phyloP scores from a whole-genome alignment of 2,888 invertebrate genomes.

The Dryococelus australis region DNA sequence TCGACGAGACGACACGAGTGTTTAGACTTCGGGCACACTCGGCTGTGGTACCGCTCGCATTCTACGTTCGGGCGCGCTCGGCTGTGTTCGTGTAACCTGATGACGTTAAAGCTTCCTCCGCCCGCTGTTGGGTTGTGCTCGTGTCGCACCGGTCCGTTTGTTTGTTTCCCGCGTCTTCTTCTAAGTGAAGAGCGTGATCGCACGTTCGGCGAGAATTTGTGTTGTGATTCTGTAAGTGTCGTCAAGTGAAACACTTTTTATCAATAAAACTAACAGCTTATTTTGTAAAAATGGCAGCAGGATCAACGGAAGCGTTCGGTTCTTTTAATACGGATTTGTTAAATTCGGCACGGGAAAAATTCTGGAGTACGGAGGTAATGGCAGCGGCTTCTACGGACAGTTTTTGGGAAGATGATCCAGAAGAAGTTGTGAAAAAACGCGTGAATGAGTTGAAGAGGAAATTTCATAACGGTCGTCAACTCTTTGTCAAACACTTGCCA shows the following conservation, averaged over 20 bases:
- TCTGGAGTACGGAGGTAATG: conserved; percentile 52
- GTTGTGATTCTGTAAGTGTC: not conserved
- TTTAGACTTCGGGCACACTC: too few species aligned
- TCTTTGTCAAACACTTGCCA: conserved; percentile 58
- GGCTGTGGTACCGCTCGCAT: not conserved
- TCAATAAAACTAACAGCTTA: not conserved
- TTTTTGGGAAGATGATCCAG: conserved; percentile 55
- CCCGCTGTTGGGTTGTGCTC: not conserved
- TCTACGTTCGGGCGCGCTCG: not conserved
- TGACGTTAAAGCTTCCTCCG: not conserved
- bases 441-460: conserved; percentile 55
- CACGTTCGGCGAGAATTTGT: not conserved
- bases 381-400: conserved; percentile 55
- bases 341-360: conserved; percentile 48
- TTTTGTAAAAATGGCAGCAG: conserved; percentile 52
- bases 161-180: conserved; percentile 6
- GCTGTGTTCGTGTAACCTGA: not conserved
- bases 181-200: conserved; percentile 4
- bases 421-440: conserved; percentile 55
- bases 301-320: conserved; percentile 54
- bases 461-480: conserved; percentile 57
- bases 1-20: too few species aligned
- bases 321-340: conserved; percentile 49
- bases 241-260: not conserved
- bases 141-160: conserved; percentile 35